These are phyloP conservation scores for Pleuronectes platessa DNA, from an alignment of 2,113 vertebrate genomes.

Conservation along the genomic window DNA sequence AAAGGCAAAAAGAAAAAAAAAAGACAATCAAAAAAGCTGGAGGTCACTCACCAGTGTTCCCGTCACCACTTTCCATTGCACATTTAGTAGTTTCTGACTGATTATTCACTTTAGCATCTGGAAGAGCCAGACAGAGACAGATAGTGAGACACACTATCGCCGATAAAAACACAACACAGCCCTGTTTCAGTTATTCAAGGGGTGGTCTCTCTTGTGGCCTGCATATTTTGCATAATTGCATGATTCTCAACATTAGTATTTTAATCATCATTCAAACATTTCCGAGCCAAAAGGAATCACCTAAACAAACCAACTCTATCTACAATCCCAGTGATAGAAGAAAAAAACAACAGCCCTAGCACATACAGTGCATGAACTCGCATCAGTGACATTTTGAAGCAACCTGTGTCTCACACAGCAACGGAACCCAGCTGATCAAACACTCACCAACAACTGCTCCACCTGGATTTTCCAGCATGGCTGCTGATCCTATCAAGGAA, in stretches of 20 bases:
- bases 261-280: not conserved
- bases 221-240: not conserved
- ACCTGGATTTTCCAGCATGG: conserved; percentile 80
- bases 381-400: not conserved
- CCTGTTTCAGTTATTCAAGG: not conserved
- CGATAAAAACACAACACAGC: conserved; percentile 11
- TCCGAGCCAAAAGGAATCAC: not conserved
- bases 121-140: conserved; percentile 80
- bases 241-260: not conserved
- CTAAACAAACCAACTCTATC: not conserved
- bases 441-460: conserved; percentile 77
- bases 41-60: conserved; percentile 89
- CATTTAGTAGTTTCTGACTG: conserved; percentile 96
- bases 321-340: not conserved
- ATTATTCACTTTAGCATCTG: conserved; percentile 99
- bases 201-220: not conserved
- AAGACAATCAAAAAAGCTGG: not conserved
- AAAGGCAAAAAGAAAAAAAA: conserved; percentile 6
- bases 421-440: not conserved
- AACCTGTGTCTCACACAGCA: not conserved
- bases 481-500: conserved; percentile 58
- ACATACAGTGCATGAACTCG: not conserved
- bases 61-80: conserved; percentile 93
- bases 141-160: conserved; percentile 57
- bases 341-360: not conserved